phyloP scores from a whole-genome alignment of 2,888 invertebrate species.

The Calliopum simillimum region DNA sequence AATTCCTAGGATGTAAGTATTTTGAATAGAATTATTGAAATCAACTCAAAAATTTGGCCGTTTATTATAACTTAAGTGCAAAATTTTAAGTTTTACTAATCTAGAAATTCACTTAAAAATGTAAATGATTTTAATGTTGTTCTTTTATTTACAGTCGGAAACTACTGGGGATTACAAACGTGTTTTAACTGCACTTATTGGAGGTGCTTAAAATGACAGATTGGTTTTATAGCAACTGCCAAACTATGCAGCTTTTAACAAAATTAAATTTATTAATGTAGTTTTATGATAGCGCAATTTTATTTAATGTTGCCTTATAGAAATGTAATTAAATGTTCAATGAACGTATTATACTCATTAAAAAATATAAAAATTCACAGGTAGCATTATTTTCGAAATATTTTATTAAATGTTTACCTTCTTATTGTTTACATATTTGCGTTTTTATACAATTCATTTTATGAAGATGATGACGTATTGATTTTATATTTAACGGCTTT shows the following conservation, averaged over 20 bases:
- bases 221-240: background rate
- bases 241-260: background rate
- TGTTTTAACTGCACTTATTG: slow-evolving; percentile 69
- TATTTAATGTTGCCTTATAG: no score
- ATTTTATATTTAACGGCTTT: background rate
- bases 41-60: background rate
- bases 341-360: no score
- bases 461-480: background rate
- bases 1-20: slow-evolving; percentile 39
- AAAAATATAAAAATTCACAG: no score
- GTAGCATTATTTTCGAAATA: no score
- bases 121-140: background rate
- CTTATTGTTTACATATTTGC: background rate
- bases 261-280: no score
- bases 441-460: background rate
- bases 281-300: no score
- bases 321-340: background rate
- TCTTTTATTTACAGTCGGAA: slow-evolving; percentile 66
- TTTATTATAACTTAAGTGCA: background rate
- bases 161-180: slow-evolving; percentile 72
- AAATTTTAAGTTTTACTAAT: background rate
- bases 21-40: background rate
- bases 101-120: background rate
- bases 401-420: background rate
- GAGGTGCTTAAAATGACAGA: slow-evolving; percentile 51